Percentiles rank a stretch among this genome's conserved stretches.
Conservation (phyloP, 2,888 invertebrate species). For the Tyria jacobaeae region DNA sequence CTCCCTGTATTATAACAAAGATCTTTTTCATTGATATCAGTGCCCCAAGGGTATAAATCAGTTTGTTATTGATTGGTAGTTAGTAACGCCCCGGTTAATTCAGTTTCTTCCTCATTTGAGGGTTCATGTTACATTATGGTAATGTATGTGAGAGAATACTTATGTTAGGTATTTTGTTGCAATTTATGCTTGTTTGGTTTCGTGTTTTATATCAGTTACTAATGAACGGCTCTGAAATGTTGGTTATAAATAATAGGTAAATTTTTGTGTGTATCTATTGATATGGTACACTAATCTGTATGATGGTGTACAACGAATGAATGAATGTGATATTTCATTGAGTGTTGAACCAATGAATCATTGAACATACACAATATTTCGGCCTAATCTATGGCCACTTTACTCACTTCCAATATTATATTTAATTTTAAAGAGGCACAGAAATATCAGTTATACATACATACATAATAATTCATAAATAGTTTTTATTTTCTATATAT, state of each 20-base stretch:
- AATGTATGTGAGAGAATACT: constrained; percentile 58
- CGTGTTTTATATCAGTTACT: not conserved
- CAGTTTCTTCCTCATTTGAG: constrained; percentile 69
- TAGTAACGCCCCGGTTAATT: constrained; percentile 79
- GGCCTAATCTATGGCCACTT: too few relatives aligned
- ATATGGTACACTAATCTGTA: too few relatives aligned
- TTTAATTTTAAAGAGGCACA: too few relatives aligned
- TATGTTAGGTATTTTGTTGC: constrained; percentile 23
- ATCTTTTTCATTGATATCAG: constrained; percentile 63
- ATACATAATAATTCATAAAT: too few relatives aligned
- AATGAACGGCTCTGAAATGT: not conserved
- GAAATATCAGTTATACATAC: too few relatives aligned
- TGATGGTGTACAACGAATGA: too few relatives aligned
- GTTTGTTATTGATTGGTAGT: constrained; percentile 82
- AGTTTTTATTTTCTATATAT: too few relatives aligned
- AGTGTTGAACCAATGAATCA: too few relatives aligned
- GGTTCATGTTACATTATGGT: constrained; percentile 58
- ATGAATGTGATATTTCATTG: too few relatives aligned
- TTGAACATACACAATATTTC: too few relatives aligned
- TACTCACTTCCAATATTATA: too few relatives aligned
- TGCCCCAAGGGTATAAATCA: constrained; percentile 77
- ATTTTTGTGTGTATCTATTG: too few relatives aligned
- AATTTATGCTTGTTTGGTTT: not conserved
- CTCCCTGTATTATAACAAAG: constrained; percentile 41
- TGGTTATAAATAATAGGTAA: not conserved